Evolutionary conservation across 2,113 vertebrate genomes (phyloP), one percentile per base, ranked within the genome.

Genomic region (Gopherus evgoodei): DNA sequence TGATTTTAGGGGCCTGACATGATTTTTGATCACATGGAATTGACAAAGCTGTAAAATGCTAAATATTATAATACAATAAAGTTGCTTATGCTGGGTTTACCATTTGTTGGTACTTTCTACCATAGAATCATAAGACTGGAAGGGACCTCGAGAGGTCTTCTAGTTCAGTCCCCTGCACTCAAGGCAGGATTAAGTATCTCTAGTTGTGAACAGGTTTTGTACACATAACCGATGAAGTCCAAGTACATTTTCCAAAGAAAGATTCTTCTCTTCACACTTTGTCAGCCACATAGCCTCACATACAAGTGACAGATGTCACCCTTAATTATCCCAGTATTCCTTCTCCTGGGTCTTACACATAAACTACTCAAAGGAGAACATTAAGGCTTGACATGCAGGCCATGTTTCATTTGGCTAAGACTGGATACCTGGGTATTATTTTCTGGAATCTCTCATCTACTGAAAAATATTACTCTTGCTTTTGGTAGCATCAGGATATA

Each of bases 231-330:
- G 44, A 24, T 83, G 95, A 80, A n/a, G 90, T 2, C 82, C 88
- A 88, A 83, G 81, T 31, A 59, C n/a, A 0, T 84, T 93, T 89
- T 90, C 94, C 24, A 0, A 38, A 92, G 95, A 96, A 97, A 95
- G 83, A 95, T 95, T 95, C 93, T 86, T 31, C 83, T 42, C 78
- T 38, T 94, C 52, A 7, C 96, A 87, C 96, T 53, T 78, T 94
- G 87, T 96, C 96, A 97, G 96, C 88, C 22, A 76, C 94, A 54
- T 92, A 96, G 96, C 96, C 97, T 97, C 96, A 92, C 52, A 2
- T 10, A 1, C 3, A 53, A 90, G 95, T 94, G 97, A 96, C 96
- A 97, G 96, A 97, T 97, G 96, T 96, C 97, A 52, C 52, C 96
- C 94, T 35, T 91, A 44, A 96, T 95, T 65, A 85, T n/a, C 29